Conservation (phyloP, 2,113 vertebrate genomes). For the Caretta caretta region DNA sequence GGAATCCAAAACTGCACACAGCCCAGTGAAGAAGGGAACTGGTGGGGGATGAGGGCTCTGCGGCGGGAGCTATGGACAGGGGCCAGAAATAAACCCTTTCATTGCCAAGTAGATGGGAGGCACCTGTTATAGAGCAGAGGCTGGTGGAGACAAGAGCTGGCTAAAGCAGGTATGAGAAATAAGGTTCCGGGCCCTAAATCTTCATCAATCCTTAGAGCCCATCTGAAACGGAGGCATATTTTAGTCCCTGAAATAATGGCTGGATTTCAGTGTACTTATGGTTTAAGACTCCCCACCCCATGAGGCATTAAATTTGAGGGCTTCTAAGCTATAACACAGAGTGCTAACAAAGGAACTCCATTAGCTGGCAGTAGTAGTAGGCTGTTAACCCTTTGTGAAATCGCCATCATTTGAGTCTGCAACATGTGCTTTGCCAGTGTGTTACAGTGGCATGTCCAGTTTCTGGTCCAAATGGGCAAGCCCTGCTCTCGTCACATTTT, state of each 20-base stretch:
- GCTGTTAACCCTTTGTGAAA: background rate
- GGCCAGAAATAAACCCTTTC: background rate
- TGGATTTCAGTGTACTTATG: too few species aligned
- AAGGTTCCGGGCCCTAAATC: background rate
- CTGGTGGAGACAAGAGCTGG: background rate
- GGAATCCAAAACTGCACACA: background rate
- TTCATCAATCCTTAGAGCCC: background rate
- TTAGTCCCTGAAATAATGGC: background rate
- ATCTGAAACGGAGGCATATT: background rate
- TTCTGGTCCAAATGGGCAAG: background rate
- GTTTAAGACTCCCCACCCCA: background rate
- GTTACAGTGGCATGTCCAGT: background rate
- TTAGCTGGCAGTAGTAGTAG: background rate
- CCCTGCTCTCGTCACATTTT: background rate
- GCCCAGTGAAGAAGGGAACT: background rate
- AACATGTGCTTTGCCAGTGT: background rate
- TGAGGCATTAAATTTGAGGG: background rate
- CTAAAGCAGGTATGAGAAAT: background rate
- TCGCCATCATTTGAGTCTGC: background rate
- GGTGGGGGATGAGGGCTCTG: fast-evolving
- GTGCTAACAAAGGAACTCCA: background rate
- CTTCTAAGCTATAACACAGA: background rate
- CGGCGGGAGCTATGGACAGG: background rate
- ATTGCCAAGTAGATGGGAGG: too few species aligned
- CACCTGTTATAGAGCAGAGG: too few species aligned